Conservation (phyloP, 2,113 vertebrate genomes). For the Paraplagusia blochii region DNA sequence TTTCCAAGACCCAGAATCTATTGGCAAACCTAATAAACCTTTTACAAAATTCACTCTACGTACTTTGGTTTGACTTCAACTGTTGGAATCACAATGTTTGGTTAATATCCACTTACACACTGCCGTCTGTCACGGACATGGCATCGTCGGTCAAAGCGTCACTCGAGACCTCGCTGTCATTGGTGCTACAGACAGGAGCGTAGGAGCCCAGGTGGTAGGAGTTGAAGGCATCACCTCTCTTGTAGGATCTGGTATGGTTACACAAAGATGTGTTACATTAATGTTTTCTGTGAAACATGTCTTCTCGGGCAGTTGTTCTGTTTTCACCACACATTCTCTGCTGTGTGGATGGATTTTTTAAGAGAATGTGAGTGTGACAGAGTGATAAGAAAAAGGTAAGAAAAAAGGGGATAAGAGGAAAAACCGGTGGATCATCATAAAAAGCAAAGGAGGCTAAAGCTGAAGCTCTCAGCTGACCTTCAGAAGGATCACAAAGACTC, state of each 20-base stretch:
- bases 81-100: background rate
- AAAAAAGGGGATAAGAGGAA: conserved; percentile 34
- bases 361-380: conserved; percentile 25
- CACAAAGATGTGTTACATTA: background rate
- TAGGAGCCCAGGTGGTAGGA: conserved; percentile 86
- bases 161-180: conserved; percentile 95
- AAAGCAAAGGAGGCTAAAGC: conserved; percentile 69
- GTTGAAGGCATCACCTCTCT: conserved; percentile 80
- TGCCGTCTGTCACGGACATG: conserved; percentile 95
- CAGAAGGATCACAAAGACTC: conserved; percentile 74
- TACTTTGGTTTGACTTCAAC: background rate
- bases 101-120: conserved; percentile 84
- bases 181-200: conserved; percentile 91
- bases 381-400: conserved; percentile 42
- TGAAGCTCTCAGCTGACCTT: conserved; percentile 74
- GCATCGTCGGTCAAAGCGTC: conserved; percentile 94
- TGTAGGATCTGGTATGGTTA: conserved; percentile 81
- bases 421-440: conserved; percentile 23
- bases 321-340: conserved; percentile 48
- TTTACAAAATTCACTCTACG: too few species aligned
- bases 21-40: too few species aligned
- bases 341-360: conserved; percentile 63
- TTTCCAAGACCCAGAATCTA: too few species aligned
- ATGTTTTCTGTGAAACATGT: conserved; percentile 9
- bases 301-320: conserved; percentile 37